Evolutionary conservation across 2,797 vertebrate genomes (phyloP), one percentile per base, ranked within the genome.

Genomic region (Eptatretus atami): DNA sequence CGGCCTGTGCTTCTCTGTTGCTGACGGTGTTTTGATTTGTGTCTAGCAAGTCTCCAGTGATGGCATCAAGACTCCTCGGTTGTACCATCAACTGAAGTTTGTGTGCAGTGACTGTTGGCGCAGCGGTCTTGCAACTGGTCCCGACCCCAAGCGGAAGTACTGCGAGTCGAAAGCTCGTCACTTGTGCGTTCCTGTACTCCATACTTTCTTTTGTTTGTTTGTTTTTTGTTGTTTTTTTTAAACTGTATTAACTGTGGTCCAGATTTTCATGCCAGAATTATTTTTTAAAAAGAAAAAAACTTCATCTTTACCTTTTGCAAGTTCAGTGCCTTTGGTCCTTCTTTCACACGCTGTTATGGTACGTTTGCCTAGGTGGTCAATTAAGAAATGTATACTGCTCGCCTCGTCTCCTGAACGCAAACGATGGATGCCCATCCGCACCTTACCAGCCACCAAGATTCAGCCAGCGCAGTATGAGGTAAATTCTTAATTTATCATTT

Each of bases 391-490:
- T 15, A 86, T 90, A 66, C 80, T 96, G 71, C 77, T 93, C 65
- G 85, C 86, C 52, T 90, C 84, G 75, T 95, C 90, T 63, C 69
- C 74, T 31, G 88, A 93, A 70, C 80, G 83, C 55, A 92, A 82
- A 77, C 96, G 86, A 71, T 98, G 92, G 92, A 90, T 80, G 66
- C 79, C 78, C 13, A 81, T 95, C 69, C 79, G 90, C 71, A 71
- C 86, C 52, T 82, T 92, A 67, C 92, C 92, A 10, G 80, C 81
- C 67, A 94, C 88, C 80, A 98, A 96, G 76, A 88, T 86, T 73
- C 78, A 90, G 73, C 90, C 87, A 64, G 75, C 82, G 74, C 92
- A 98, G 65, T 98, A 94, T 79, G 92, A 98, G 79, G 92, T 98
- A 71, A 64, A 74, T 68, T 65, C 57, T 44, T 44, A 44, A 44